These are phyloP conservation scores for Myrmecobius fasciatus DNA, from an alignment of 2,113 vertebrate genomes.

Conservation along the genomic window DNA sequence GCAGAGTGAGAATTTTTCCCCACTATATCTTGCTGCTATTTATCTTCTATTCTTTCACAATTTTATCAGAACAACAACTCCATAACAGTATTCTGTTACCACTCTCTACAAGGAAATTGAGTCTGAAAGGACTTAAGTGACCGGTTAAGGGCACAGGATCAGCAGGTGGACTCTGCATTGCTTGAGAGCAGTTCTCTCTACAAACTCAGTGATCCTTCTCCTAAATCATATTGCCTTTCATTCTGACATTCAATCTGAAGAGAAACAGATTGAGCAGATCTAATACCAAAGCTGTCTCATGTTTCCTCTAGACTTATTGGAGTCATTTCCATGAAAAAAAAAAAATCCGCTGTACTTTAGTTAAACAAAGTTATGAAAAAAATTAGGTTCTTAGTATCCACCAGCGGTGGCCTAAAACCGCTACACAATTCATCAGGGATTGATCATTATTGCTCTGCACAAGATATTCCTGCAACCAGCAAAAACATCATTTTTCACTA, in stretches of 20 bases:
- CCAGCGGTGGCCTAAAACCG: slow-evolving; percentile 46
- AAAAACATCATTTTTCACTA: slow-evolving; percentile 71
- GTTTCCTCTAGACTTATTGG: slow-evolving; percentile 59
- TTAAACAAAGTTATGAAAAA: slow-evolving; percentile 71
- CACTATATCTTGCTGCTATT: not conserved
- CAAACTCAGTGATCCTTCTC: not conserved
- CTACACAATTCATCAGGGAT: slow-evolving; percentile 67
- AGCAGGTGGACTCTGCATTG: not conserved
- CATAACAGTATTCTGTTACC: not conserved
- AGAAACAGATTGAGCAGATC: slow-evolving; percentile 40
- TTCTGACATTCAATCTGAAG: slow-evolving; percentile 41
- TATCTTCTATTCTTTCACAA: not conserved
- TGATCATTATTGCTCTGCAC: slow-evolving; percentile 69
- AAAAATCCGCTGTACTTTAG: slow-evolving; percentile 44
- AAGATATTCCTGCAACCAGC: slow-evolving; percentile 60
- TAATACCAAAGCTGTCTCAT: slow-evolving; percentile 21
- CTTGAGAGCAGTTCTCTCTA: not conserved
- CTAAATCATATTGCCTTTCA: not conserved
- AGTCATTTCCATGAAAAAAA: slow-evolving; percentile 66
- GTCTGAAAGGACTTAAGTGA: not conserved
- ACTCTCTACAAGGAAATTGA: not conserved
- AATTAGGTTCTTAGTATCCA: slow-evolving; percentile 50
- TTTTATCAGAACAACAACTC: not conserved
- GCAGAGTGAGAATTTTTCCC: not conserved
- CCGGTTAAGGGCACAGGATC: not conserved